Conservation (phyloP, 2,888 invertebrate genomes). For the Tenodera sinensis region DNA sequence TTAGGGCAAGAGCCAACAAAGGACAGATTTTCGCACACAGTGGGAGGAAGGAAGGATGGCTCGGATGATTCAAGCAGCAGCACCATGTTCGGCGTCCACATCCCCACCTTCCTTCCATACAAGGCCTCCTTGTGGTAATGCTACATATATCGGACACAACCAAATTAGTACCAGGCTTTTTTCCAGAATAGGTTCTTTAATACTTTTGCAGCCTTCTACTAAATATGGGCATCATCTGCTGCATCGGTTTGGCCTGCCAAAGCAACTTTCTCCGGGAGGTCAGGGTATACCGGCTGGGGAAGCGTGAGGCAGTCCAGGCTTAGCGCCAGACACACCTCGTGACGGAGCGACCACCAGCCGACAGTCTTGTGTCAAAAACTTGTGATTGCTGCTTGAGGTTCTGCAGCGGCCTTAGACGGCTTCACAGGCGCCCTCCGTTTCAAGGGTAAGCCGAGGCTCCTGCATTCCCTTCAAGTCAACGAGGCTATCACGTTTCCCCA, state of each 20-base stretch:
- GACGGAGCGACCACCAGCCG: too few species aligned
- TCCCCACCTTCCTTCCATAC: neutral
- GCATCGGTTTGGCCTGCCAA: neutral
- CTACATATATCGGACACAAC: neutral
- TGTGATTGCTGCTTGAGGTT: neutral
- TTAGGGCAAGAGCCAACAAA: neutral
- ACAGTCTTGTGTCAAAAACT: neutral
- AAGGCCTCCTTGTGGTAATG: neutral
- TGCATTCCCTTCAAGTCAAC: neutral
- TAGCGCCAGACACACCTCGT: neutral
- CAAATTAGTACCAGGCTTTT: neutral
- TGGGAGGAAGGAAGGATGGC: neutral
- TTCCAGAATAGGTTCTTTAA: neutral
- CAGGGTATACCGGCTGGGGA: slow-evolving; percentile 1
- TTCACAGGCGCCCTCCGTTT: neutral
- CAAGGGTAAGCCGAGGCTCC: neutral
- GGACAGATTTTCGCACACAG: neutral
- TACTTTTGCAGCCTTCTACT: neutral
- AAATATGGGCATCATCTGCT: neutral
- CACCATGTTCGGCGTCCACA: neutral
- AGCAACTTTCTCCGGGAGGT: slow-evolving; percentile 14
- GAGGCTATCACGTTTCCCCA: too few species aligned
- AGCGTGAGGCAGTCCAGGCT: neutral
- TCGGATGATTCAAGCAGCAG: neutral
- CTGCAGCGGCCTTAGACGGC: neutral